phyloP scores from a whole-genome alignment of 2,888 invertebrate genomes.

The Liopterus haemorrhoidalis region DNA sequence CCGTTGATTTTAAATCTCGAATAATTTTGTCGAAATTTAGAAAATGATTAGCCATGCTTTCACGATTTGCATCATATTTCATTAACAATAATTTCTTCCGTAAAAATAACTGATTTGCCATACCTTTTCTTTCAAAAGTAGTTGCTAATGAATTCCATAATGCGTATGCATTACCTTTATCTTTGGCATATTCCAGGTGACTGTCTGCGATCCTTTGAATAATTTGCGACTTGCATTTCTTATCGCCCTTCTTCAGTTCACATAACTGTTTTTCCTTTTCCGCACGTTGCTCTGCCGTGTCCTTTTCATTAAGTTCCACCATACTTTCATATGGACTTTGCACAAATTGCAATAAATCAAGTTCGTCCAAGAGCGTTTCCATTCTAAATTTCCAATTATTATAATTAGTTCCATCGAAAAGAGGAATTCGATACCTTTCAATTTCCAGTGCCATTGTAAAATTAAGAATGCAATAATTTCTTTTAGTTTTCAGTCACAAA shows the following conservation, averaged over 20 bases:
- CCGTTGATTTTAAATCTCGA: slow-evolving; percentile 29
- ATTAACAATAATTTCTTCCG: slow-evolving; percentile 26
- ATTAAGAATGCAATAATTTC: too few species aligned
- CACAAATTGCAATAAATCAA: slow-evolving; percentile 19
- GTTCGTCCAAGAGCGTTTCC: slow-evolving; percentile 24
- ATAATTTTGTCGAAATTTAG: slow-evolving; percentile 32
- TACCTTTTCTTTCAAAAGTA: slow-evolving; percentile 31
- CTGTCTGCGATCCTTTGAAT: slow-evolving; percentile 33
- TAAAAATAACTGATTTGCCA: slow-evolving; percentile 30
- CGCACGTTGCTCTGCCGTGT: background rate
- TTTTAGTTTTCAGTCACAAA: too few species aligned
- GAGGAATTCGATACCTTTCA: slow-evolving; percentile 16
- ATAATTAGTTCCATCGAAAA: slow-evolving; percentile 25
- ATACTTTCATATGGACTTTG: slow-evolving; percentile 12
- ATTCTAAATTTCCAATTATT: slow-evolving; percentile 27
- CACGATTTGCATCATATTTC: slow-evolving; percentile 18
- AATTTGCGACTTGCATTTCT: slow-evolving; percentile 32
- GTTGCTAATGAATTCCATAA: slow-evolving; percentile 27
- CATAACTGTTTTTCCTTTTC: background rate
- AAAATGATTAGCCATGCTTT: slow-evolving; percentile 26
- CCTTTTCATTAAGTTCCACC: background rate
- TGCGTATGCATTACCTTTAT: slow-evolving; percentile 30
- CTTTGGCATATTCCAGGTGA: slow-evolving; percentile 35
- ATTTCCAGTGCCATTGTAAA: slow-evolving; percentile 6
- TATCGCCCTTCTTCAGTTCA: slow-evolving; percentile 10